Conservation (phyloP, 2,888 invertebrate species). For the Anorthoa munda region DNA sequence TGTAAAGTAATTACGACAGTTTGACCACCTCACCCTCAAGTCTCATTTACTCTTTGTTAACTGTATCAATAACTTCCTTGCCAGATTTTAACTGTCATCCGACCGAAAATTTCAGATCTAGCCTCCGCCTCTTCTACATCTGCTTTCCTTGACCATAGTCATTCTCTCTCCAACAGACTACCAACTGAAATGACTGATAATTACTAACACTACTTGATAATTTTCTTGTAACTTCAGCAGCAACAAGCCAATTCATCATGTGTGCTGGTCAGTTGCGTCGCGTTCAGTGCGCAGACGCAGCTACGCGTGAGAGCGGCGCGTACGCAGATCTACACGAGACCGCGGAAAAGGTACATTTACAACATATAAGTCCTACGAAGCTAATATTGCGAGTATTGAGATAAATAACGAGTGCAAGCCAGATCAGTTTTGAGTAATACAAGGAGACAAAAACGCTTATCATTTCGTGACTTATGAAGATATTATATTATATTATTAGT, state of each 20-base stretch:
- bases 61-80: not conserved
- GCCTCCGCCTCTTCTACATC: not conserved
- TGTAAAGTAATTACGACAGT: too few relatives aligned
- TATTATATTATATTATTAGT: too few relatives aligned
- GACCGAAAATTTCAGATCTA: not conserved
- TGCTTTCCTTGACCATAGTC: not conserved
- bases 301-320: conserved; percentile 9
- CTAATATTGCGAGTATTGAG: not conserved
- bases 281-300: conserved; percentile 15
- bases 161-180: not conserved
- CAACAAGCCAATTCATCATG: not conserved
- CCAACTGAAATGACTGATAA: not conserved
- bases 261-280: conserved; percentile 9
- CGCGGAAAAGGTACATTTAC: not conserved
- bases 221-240: not conserved
- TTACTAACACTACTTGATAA: not conserved
- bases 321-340: not conserved
- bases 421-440: not conserved
- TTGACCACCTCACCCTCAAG: too few relatives aligned
- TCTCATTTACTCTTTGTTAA: too few relatives aligned
- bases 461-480: too few relatives aligned
- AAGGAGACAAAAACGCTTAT: too few relatives aligned
- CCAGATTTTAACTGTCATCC: too few relatives aligned
- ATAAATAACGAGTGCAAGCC: not conserved
- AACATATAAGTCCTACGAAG: not conserved